phyloP scores from a whole-genome alignment of 2,113 vertebrate genomes.

The Microcebus murinus region DNA sequence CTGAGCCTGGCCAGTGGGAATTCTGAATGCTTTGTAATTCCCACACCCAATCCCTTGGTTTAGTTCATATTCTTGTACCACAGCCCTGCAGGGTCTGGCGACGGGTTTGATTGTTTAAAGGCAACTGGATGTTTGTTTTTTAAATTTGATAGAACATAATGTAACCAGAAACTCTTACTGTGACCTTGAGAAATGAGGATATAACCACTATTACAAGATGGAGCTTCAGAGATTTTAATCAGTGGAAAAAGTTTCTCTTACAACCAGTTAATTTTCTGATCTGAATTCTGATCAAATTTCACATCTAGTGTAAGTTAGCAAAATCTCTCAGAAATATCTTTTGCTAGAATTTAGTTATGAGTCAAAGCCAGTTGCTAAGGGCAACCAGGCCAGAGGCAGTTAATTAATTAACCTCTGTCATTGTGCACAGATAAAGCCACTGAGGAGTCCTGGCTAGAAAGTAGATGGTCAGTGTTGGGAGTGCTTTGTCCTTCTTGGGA shows the following conservation, averaged over 20 bases:
- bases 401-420: conserved; percentile 61
- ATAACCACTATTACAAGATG: not conserved
- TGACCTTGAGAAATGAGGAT: not conserved
- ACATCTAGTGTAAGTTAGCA: conserved; percentile 16
- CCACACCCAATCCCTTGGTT: not conserved
- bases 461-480: not conserved
- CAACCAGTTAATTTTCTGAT: conserved; percentile 34
- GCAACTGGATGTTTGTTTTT: not conserved
- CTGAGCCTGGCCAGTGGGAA: too few species aligned
- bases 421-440: conserved; percentile 2
- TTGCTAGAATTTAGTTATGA: conserved; percentile 48
- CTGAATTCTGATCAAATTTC: conserved; percentile 41
- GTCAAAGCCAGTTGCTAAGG: conserved; percentile 54
- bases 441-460: conserved; percentile 23
- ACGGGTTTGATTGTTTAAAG: not conserved
- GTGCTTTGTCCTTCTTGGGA: not conserved
- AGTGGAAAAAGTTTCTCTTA: conserved; percentile 32
- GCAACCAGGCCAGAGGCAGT: conserved; percentile 43
- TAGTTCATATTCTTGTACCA: not conserved
- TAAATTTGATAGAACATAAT: conserved; percentile 9
- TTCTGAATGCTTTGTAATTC: not conserved
- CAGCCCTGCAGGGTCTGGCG: not conserved
- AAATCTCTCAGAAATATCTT: conserved; percentile 45
- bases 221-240: conserved; percentile 23
- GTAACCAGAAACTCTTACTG: not conserved